Evolutionary conservation across 2,888 invertebrate genomes (phyloP).

Genomic region (Atethmia centrago): DNA sequence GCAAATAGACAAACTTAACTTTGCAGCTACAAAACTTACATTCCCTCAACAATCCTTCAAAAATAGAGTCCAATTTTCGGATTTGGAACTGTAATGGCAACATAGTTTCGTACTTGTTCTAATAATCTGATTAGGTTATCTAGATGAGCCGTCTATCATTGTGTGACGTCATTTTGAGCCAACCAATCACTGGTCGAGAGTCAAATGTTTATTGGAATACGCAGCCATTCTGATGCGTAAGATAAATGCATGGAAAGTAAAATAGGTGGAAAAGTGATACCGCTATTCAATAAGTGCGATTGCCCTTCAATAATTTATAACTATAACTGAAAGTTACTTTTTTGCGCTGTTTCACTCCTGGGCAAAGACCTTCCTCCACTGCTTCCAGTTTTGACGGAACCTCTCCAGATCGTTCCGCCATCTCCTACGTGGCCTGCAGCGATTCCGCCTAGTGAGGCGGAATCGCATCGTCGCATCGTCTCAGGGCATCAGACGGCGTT

Average conservation of each 20-base stretch:
- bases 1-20: slow-evolving; percentile 56
- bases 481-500: too few species aligned
- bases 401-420: background rate
- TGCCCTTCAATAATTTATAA: background rate
- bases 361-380: background rate
- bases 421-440: too few species aligned
- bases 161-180: slow-evolving; percentile 79
- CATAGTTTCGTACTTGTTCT: slow-evolving; percentile 58
- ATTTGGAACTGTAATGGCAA: slow-evolving; percentile 20
- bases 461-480: too few species aligned
- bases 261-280: background rate
- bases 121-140: slow-evolving; percentile 88
- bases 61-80: slow-evolving; percentile 1
- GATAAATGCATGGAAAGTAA: slow-evolving; percentile 28
- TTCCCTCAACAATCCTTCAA: background rate
- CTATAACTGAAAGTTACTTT: background rate
- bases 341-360: background rate
- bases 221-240: slow-evolving; percentile 24
- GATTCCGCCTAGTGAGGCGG: background rate
- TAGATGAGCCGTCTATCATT: slow-evolving; percentile 87
- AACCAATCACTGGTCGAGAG: slow-evolving; percentile 68
- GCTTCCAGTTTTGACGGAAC: background rate
- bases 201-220: slow-evolving; percentile 29
- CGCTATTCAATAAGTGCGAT: background rate
- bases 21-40: slow-evolving; percentile 15